Conservation (phyloP, 2,888 invertebrate species). For the Cosmopolites sordidus region DNA sequence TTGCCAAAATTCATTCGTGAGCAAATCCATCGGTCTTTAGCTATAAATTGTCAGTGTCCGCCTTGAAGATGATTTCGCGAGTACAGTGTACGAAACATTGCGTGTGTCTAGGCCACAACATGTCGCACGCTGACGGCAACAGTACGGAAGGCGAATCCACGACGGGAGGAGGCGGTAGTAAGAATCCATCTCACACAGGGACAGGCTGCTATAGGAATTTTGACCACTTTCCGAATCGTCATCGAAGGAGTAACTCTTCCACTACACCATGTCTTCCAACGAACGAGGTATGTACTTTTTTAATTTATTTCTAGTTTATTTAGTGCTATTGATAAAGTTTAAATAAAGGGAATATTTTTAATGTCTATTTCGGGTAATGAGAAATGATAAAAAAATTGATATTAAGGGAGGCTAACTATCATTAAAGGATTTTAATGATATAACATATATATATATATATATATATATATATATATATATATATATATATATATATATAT, state of each 20-base stretch:
- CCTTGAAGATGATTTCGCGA: slow-evolving; percentile 17
- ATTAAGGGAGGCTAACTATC: no score
- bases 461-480: no score
- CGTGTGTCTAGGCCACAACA: slow-evolving; percentile 74
- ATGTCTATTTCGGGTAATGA: no score
- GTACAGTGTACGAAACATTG: slow-evolving; percentile 18
- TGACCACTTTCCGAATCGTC: slow-evolving; percentile 60
- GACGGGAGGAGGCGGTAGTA: slow-evolving; percentile 43
- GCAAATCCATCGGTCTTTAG: slow-evolving; percentile 5
- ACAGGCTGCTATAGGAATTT: slow-evolving; percentile 76
- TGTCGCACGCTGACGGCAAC: slow-evolving; percentile 84
- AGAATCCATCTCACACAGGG: slow-evolving; percentile 68
- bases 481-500: no score
- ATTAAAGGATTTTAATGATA: no score
- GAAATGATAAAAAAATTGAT: no score
- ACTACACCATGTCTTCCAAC: slow-evolving; percentile 35
- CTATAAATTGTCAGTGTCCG: slow-evolving; percentile 13
- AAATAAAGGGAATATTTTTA: no score
- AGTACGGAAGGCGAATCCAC: slow-evolving; percentile 67
- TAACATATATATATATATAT: no score
- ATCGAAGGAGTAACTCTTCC: slow-evolving; percentile 53
- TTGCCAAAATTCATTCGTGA: not conserved
- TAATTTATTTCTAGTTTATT: no score
- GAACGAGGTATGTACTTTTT: slow-evolving; percentile 18
- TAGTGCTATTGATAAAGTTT: no score